Evolutionary conservation across 2,797 vertebrate species (phyloP).

Genomic region (Enteromius paludinosus): DNA sequence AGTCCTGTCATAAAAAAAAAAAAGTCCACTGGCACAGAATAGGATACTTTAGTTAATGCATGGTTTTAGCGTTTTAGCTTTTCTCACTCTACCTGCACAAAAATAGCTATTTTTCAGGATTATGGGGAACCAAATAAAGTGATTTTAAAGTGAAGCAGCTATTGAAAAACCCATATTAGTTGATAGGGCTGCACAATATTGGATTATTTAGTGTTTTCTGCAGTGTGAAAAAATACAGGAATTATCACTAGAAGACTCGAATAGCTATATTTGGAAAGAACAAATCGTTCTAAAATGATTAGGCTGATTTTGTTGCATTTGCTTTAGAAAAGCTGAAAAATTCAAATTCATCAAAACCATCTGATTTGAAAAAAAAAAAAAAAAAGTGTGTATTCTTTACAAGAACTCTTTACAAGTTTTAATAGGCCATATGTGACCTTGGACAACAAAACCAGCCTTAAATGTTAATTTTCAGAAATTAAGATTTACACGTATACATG

Average conservation of each 20-base stretch:
- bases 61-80: slow-evolving; percentile 66
- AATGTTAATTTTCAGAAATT: no score
- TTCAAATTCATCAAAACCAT: no score
- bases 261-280: not conserved
- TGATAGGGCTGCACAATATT: not conserved
- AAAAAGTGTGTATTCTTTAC: not conserved
- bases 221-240: not conserved
- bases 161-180: not conserved
- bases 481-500: no score
- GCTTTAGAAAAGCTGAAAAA: not conserved
- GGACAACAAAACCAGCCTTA: no score
- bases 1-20: slow-evolving; percentile 27
- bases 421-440: not conserved
- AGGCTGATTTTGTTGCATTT: not conserved
- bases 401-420: not conserved
- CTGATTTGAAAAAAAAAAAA: not conserved
- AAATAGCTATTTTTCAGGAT: not conserved
- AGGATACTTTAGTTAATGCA: slow-evolving; percentile 67
- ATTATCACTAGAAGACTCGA: not conserved
- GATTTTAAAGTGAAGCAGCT: not conserved
- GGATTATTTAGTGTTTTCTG: not conserved
- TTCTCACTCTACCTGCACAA: slow-evolving; percentile 14
- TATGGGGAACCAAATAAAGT: not conserved
- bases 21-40: slow-evolving; percentile 63
- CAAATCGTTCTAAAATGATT: not conserved